Percentiles rank a stretch among this genome's conserved stretches.
phyloP scores from a whole-genome alignment of 2,797 vertebrate species.

The Odontamblyopus rebecca region DNA sequence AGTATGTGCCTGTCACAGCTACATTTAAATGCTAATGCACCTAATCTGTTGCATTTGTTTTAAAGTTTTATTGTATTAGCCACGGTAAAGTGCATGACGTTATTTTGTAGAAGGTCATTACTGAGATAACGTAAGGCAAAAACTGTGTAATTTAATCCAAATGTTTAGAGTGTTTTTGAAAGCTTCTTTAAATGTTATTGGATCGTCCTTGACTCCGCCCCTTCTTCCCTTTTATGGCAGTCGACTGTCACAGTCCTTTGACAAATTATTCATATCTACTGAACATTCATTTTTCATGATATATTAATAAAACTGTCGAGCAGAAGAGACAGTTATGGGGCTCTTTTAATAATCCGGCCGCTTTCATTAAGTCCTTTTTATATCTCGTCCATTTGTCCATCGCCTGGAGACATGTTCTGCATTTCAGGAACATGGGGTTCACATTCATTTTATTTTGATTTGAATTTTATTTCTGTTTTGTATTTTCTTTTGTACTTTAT shows the following conservation, averaged over 20 bases:
- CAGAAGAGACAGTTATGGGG: background rate
- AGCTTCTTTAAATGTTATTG: background rate
- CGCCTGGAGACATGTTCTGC: background rate
- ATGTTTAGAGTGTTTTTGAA: background rate
- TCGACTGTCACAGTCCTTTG: background rate
- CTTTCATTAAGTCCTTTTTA: background rate
- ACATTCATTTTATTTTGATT: too few relatives aligned
- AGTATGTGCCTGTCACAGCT: too few relatives aligned
- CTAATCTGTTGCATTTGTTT: background rate
- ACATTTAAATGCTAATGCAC: too few relatives aligned
- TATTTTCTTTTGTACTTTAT: background rate
- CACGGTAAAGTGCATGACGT: background rate
- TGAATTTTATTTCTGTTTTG: too few relatives aligned
- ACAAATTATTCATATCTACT: constrained; percentile 6
- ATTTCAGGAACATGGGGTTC: background rate
- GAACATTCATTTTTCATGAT: constrained; percentile 1
- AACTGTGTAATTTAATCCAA: background rate
- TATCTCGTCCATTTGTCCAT: background rate
- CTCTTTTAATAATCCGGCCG: background rate
- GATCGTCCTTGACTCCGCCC: background rate
- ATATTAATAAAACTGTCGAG: background rate
- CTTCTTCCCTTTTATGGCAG: background rate
- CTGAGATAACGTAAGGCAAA: background rate
- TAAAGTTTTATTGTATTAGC: background rate
- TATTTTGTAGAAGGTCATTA: background rate